Evolutionary conservation across 2,888 invertebrate genomes (phyloP).

Genomic region (Asteroscopus sphinx): DNA sequence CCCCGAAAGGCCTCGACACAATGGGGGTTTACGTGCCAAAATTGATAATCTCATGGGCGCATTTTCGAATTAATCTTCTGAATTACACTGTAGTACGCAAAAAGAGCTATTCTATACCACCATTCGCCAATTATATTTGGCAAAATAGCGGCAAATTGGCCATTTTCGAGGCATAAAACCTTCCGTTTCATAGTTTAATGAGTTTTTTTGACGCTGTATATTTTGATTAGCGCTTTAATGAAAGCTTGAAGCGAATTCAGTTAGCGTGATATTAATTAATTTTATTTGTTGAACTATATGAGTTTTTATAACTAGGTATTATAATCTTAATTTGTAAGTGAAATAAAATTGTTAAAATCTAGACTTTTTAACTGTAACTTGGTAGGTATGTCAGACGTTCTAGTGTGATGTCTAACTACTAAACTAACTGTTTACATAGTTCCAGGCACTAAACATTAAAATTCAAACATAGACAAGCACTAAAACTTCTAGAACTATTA

Average conservation of each 20-base stretch:
- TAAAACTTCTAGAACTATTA: no score
- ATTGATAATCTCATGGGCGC: slow-evolving; percentile 78
- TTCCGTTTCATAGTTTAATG: slow-evolving; percentile 78
- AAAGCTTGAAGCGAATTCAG: slow-evolving; percentile 31
- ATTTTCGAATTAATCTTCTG: slow-evolving; percentile 79
- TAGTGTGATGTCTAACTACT: no score
- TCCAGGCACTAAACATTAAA: no score
- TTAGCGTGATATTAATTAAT: slow-evolving; percentile 19
- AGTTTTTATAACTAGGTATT: not conserved
- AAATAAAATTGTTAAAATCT: no score
- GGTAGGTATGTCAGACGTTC: no score
- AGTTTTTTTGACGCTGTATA: slow-evolving; percentile 58
- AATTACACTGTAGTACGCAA: slow-evolving; percentile 73
- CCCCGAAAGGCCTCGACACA: slow-evolving; percentile 28
- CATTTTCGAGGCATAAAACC: slow-evolving; percentile 78
- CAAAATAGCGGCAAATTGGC: slow-evolving; percentile 84
- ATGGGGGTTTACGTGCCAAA: slow-evolving; percentile 70
- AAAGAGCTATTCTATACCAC: slow-evolving; percentile 75
- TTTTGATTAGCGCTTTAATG: slow-evolving; percentile 40
- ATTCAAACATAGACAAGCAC: no score
- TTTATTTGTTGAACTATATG: not conserved
- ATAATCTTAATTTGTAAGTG: no score
- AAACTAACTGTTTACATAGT: no score
- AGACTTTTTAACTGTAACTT: no score
- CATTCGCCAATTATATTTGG: slow-evolving; percentile 77